These are phyloP conservation scores for Atherinomorus stipes DNA, from an alignment of 2,113 vertebrate species.

Conservation along the genomic window DNA sequence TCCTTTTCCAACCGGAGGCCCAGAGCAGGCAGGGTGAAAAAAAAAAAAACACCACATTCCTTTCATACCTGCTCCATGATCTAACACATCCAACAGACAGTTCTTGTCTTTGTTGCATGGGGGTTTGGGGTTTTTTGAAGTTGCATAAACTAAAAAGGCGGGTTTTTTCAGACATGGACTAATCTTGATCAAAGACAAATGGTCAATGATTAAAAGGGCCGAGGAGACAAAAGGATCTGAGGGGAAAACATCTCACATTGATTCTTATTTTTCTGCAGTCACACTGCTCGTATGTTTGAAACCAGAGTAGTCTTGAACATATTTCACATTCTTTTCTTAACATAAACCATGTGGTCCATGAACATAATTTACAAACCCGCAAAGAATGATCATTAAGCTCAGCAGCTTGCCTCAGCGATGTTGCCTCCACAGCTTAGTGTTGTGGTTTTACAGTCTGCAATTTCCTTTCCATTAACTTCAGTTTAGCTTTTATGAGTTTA, in stretches of 20 bases:
- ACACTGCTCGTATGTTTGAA: too few relatives aligned
- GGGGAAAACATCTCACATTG: too few relatives aligned
- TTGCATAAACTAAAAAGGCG: conserved; percentile 18
- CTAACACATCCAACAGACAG: conserved; percentile 27
- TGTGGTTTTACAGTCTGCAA: background rate
- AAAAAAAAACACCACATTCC: conserved; percentile 49
- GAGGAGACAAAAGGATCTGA: too few relatives aligned
- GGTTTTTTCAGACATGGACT: conserved; percentile 42
- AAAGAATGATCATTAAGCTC: background rate
- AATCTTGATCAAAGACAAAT: conserved; percentile 13
- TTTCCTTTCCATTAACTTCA: background rate
- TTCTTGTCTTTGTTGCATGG: conserved; percentile 39
- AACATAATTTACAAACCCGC: background rate
- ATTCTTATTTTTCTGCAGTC: too few relatives aligned
- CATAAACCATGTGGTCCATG: too few relatives aligned
- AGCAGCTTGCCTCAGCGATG: background rate
- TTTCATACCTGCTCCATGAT: conserved; percentile 60
- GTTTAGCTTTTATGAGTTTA: too few relatives aligned
- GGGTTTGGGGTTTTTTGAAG: conserved; percentile 41
- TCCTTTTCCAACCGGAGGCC: conserved; percentile 46
- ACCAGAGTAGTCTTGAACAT: too few relatives aligned
- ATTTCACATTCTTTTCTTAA: too few relatives aligned
- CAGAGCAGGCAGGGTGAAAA: background rate
- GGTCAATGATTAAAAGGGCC: too few relatives aligned
- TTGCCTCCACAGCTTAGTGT: background rate